Evolutionary conservation across 2,888 invertebrate species (phyloP), one percentile per base, ranked within the genome.

Genomic region (Acrobasis suavella): DNA sequence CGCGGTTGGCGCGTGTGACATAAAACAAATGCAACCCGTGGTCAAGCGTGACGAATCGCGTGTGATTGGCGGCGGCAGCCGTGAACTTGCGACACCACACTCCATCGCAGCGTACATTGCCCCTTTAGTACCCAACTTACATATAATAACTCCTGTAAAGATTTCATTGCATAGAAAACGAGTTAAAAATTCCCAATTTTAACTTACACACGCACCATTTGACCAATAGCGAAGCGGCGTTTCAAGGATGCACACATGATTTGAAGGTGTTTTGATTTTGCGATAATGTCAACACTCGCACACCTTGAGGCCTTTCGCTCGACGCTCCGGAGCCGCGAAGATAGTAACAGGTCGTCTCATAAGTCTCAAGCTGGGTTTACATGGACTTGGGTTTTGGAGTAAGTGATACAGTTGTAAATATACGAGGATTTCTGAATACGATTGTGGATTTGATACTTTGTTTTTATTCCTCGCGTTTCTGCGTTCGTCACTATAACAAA

Each of bases 11-110:
- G 56, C 56, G 42, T 42, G 14, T 56, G 56, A 14, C 56, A 56
- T 56, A 42, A 56, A 56, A 56, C 56, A 46, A 16, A 55, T 22
- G 52, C n/a, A 52, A 32, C 12, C 39, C 46, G 42, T 56, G 39
- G 39, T 56, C 39, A 42, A 14, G 38, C 49, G 50, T 50, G 50
- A 50, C 59, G 59, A 59, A 59, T 59, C 50, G 59, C 59, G 50
- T 38, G 12, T 38, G 59, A 59, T 59, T 59, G 50, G 38, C n/a
- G 22, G 37, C 16, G 49, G 42, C 5, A 49, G 16, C 59, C 59
- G 38, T 59, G 59, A 59, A 50, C 50, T 59, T 50, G 50, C 59
- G 38, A 50, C 38, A 9, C 15, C 1, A 50, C 16, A 14, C 16
- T 50, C 15, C 7, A 50, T 38, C 50, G 38, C 37, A 15, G 37